Percentiles rank a stretch among this genome's conserved stretches.
phyloP scores from a whole-genome alignment of 2,888 invertebrate species.

The Caenorhabditis uteleia region DNA sequence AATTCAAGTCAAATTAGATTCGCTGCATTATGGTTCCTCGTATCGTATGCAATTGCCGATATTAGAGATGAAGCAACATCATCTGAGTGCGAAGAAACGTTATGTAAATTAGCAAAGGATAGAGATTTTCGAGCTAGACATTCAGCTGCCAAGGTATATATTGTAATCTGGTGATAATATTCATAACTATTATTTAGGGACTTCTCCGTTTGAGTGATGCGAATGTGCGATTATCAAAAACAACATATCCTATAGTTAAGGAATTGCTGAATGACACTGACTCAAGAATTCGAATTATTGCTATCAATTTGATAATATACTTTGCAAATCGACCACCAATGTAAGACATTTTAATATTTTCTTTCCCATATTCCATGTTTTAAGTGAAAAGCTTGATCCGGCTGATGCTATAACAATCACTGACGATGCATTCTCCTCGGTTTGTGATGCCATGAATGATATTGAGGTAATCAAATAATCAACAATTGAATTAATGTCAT shows the following conservation, averaged over 20 bases:
- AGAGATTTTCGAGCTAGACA: constrained; percentile 49
- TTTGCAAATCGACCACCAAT: constrained; percentile 18
- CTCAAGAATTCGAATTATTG: constrained; percentile 39
- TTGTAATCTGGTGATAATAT: background rate
- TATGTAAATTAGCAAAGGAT: constrained; percentile 25
- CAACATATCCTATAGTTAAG: constrained; percentile 19
- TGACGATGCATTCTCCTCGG: constrained; percentile 93
- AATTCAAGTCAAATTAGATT: constrained; percentile 7
- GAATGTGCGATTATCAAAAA: background rate
- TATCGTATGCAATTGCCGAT: constrained; percentile 1
- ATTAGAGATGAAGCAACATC: background rate
- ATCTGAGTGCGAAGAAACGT: constrained; percentile 11
- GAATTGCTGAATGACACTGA: constrained; percentile 38
- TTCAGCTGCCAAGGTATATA: constrained; percentile 37
- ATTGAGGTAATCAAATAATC: constrained; percentile 76
- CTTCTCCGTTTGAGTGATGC: constrained; percentile 6
- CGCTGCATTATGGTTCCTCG: constrained; percentile 14
- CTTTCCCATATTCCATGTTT: background rate
- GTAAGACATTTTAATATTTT: background rate
- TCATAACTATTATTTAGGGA: constrained; percentile 4
- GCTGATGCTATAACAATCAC: background rate
- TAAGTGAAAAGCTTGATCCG: constrained; percentile 1
- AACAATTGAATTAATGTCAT: constrained; percentile 74
- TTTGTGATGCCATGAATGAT: constrained; percentile 91
- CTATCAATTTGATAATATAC: constrained; percentile 37